phyloP scores from a whole-genome alignment of 2,113 vertebrate species.

The Trogon melanurus region DNA sequence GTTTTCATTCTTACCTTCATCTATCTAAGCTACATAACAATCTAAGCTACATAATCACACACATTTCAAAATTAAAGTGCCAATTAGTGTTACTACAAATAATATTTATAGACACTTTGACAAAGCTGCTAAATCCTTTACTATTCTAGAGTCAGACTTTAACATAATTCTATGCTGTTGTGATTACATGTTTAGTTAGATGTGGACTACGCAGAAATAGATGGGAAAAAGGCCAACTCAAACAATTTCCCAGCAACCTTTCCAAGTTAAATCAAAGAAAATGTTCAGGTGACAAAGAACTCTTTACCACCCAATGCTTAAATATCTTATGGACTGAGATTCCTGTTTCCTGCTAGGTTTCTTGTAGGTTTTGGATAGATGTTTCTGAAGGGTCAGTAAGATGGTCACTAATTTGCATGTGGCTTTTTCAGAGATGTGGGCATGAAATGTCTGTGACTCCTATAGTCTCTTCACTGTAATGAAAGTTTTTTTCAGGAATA shows the following conservation, averaged over 20 bases:
- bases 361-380: not conserved
- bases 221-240: not conserved
- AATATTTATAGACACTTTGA: not conserved
- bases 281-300: conserved; percentile 12
- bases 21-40: not conserved
- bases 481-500: not conserved
- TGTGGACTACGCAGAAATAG: conserved; percentile 4
- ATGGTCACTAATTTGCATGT: not conserved
- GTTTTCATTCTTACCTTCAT: not conserved
- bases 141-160: not conserved
- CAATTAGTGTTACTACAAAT: not conserved
- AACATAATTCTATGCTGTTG: not conserved
- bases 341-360: conserved; percentile 7
- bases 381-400: not conserved
- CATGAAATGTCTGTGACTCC: not conserved
- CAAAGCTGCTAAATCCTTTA: not conserved
- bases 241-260: conserved; percentile 20
- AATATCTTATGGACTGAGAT: conserved; percentile 13
- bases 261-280: conserved; percentile 51
- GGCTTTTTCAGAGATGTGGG: not conserved
- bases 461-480: not conserved
- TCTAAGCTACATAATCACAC: not conserved
- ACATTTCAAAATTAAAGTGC: not conserved
- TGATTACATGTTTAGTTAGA: conserved; percentile 28
- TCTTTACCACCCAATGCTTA: conserved; percentile 37